Base-by-base conservation (phyloP, 2,797 vertebrate species). In the Enteromius argenteus region DNA sequence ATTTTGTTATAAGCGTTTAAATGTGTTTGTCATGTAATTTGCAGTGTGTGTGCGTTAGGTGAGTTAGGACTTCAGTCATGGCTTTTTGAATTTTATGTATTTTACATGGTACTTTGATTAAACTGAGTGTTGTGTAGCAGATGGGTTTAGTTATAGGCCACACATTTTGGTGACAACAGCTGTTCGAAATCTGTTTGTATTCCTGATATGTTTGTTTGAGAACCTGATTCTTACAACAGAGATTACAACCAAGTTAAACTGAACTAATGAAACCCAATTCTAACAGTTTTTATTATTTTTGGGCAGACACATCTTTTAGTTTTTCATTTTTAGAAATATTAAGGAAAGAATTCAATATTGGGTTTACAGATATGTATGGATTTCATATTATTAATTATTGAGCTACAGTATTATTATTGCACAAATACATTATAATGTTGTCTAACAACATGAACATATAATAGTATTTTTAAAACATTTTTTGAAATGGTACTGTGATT, bases 1-100 rank as follows among this genome's bases (percentile, higher is more conserved):
- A 3, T 80, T 37, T 78, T 32, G 37, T 73, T 71, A 19, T 76
- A 37, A 64, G 44, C 10, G 19, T 81, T 67, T 42, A 49, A 81
- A 21, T 17, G 10, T 67, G 68, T 76, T 58, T 64, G 13, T 35
- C 5, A 53, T 49, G 21, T 27, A 39, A 69, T 37, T 51, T 51
- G 44, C 13, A 49, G 5, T 35, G 9, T 2, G 32, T 74, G 49
- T 60, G 15, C 14, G 19, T 56, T 10, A 77, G 37, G 35, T 44
- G 23, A n/a, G 19, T 60, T 13, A 72, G 49, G 44, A 32, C 5
- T 23, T 51, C 7, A 39, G 30, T 39, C 17, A 64, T 15, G 30
- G 17, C 10, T 60, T 80, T 30, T 80, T 30, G 79, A 6, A 23
- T 58, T 23, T 74, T 0, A 42, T 74, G 9, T 80, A 14, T 39